Base-by-base conservation (phyloP, 2,888 invertebrate species). In the Thecophora atra region DNA sequence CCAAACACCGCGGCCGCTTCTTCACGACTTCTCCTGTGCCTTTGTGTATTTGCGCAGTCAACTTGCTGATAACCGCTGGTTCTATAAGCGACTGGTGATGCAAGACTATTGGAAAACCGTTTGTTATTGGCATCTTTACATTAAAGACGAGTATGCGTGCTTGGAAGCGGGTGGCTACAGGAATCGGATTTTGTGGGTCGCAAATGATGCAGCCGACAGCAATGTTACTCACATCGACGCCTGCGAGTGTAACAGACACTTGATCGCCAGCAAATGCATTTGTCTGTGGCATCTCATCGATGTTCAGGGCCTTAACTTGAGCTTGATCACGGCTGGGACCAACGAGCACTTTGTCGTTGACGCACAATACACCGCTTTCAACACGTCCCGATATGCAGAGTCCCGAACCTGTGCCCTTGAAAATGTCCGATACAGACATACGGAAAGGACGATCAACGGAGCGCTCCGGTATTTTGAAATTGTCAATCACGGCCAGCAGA, bases 131-230 rank as follows among this genome's bases (percentile, higher is more conserved):
- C 51, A 94, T 91, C 77, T 92, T 92, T 0, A 97, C 91, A 82
- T 96, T 96, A 84, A 99, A 99, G n/a, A 98, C 92, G 30, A 98
- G 94, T 76, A 99, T 91, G 80, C 97, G 91, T 5, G 96, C 97
- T 87, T 95, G 92, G 83, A 99, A 95, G 76, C 91, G 90, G 7
- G 91, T 90, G 0, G 94, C 91, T 3, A 94, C 90, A 26, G 93
- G 94, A n/a, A 96, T 92, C 11, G 96, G 96, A 78, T 90, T 88
- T 30, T 90, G 87, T 0, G 92, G 91, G 85, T 96, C 95, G 86
- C 97, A 97, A 17, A 99, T 85, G 54, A 99, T 91, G 85, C 92
- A 93, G 0, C 99, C 99, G 66, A 96, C 89, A 8, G 90, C 90
- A 1, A 98, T 91, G 84, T 94, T 95, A 79, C 93, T 93, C 86